Conservation (phyloP, 2,888 invertebrate species). For the Taenaris catops region DNA sequence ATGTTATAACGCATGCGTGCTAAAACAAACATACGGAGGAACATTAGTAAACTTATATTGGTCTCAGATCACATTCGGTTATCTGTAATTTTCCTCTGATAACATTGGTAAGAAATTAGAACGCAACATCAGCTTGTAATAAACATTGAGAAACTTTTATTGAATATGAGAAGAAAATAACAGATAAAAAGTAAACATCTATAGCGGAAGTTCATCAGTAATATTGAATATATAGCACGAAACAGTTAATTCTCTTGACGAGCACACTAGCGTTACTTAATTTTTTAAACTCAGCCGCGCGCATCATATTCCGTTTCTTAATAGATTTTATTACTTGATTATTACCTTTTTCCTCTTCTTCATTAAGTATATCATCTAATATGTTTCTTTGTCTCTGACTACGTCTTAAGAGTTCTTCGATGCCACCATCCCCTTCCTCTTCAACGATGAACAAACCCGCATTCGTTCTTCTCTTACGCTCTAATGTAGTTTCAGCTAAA, state of each 20-base stretch:
- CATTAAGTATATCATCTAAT: slow-evolving; percentile 83
- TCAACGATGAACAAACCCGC: slow-evolving; percentile 52
- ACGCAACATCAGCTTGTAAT: not conserved
- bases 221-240: slow-evolving; percentile 39
- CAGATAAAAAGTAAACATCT: slow-evolving; percentile 39
- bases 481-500: slow-evolving; percentile 54
- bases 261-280: slow-evolving; percentile 62
- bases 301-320: slow-evolving; percentile 39
- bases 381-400: slow-evolving; percentile 85
- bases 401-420: slow-evolving; percentile 82
- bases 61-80: slow-evolving; percentile 14
- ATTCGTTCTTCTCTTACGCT: slow-evolving; percentile 49
- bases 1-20: slow-evolving; percentile 80
- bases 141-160: not conserved
- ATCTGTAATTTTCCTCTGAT: slow-evolving; percentile 21
- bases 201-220: slow-evolving; percentile 35
- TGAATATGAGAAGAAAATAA: slow-evolving; percentile 31
- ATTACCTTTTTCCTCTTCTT: slow-evolving; percentile 81
- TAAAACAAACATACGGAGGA: slow-evolving; percentile 76
- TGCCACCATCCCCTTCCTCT: slow-evolving; percentile 79
- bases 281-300: slow-evolving; percentile 51
- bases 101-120: not conserved
- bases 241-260: slow-evolving; percentile 38
- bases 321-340: slow-evolving; percentile 51
- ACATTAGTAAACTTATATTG: slow-evolving; percentile 52